These are phyloP conservation scores for Autographa gamma DNA, from an alignment of 2,888 invertebrate genomes.

Conservation along the genomic window DNA sequence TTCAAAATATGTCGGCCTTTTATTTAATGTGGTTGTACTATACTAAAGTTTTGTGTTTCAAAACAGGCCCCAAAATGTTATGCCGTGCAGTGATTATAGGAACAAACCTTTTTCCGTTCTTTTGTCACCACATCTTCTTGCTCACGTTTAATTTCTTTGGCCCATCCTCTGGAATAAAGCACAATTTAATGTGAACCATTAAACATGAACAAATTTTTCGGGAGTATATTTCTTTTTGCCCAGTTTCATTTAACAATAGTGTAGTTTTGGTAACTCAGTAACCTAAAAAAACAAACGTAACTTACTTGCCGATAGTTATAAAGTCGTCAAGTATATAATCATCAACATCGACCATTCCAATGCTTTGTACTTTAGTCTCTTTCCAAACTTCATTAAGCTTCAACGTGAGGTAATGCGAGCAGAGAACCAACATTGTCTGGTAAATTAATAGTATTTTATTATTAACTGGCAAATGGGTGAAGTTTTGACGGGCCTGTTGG, in stretches of 20 bases:
- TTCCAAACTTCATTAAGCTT: conserved; percentile 79
- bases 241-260: neutral
- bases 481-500: too few species aligned
- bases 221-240: too few species aligned
- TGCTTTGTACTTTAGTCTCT: conserved; percentile 64
- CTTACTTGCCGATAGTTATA: conserved; percentile 70
- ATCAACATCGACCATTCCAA: conserved; percentile 64
- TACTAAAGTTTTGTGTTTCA: too few species aligned
- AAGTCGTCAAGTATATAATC: conserved; percentile 72
- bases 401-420: conserved; percentile 77
- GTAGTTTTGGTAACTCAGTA: neutral
- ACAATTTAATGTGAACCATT: neutral
- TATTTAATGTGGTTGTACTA: too few species aligned
- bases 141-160: conserved; percentile 72
- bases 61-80: too few species aligned
- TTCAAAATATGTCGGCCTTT: too few species aligned
- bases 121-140: conserved; percentile 73
- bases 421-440: conserved; percentile 74
- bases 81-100: neutral
- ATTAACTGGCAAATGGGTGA: too few species aligned
- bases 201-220: too few species aligned
- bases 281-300: neutral
- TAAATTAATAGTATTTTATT: conserved; percentile 1
- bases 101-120: conserved; percentile 67
- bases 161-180: conserved; percentile 76